phyloP scores from a whole-genome alignment of 2,888 invertebrate genomes.

The Maniola hyperantus region DNA sequence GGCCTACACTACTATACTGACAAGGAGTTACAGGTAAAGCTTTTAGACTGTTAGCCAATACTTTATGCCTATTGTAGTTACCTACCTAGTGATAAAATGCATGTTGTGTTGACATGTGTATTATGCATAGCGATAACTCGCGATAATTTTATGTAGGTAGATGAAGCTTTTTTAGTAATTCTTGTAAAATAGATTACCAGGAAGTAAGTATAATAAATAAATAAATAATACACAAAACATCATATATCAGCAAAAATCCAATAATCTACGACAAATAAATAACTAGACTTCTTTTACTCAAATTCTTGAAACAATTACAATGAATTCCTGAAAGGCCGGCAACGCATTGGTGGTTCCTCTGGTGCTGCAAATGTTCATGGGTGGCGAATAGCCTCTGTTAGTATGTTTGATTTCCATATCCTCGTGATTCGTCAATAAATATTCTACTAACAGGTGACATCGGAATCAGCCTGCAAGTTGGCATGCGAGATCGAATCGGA shows the following conservation, averaged over 20 bases:
- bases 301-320: too few relatives aligned
- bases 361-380: too few relatives aligned
- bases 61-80: neutral
- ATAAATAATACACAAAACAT: too few relatives aligned
- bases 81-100: neutral
- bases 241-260: too few relatives aligned
- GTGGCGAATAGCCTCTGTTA: too few relatives aligned
- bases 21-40: conserved; percentile 91
- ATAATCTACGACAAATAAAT: too few relatives aligned
- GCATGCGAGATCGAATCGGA: conserved; percentile 97
- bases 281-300: too few relatives aligned
- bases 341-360: too few relatives aligned
- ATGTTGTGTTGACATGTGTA: neutral
- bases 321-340: too few relatives aligned
- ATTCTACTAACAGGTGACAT: conserved; percentile 84
- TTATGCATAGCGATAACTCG: neutral
- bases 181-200: too few relatives aligned
- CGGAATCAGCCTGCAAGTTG: conserved; percentile 92
- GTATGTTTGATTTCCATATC: too few relatives aligned
- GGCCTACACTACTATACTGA: conserved; percentile 96
- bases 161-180: neutral
- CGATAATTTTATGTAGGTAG: neutral
- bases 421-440: neutral
- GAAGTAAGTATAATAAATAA: too few relatives aligned
- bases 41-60: conserved; percentile 6